Base-by-base conservation (phyloP, 1,140 invertebrate species). In the Drosophila tristis region DNA sequence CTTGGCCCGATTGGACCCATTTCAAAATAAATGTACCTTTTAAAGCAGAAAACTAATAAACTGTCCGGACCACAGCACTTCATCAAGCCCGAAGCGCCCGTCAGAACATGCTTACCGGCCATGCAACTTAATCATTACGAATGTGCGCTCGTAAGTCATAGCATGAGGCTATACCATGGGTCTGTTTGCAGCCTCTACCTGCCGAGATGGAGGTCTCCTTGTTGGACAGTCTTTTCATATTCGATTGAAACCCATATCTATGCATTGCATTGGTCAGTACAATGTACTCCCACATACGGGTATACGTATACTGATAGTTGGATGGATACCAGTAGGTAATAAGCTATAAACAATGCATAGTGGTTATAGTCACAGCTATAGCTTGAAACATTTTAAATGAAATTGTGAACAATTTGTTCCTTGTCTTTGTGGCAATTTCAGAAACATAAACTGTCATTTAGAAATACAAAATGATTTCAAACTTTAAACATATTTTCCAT, bases 81-180 rank as follows among this genome's bases (percentile, higher is more conserved):
- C 57, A 61, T 71, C 48, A 53, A 29, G 44, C 43, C 16, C 23
- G 49, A 20, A 47, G 53, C 20, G 11, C 35, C 73, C 68, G 71
- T 67, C 63, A 45, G 35, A 29, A 23, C 20, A 45, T 63, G 59
- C 47, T 54, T 68, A 70, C 70, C 67, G 54, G 45, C 23, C 53
- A 70, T 63, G 80, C 65, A 84, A 84, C 78, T 55, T 72, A 79
- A 85, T 84, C 75, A 65, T 85, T 85, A 84, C 65, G 58, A 85
- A 84, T 84, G 72, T 85, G 49, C 50, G 65, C 44, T 74, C 54
- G 47, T 85, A 62, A 85, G 57, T 84, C 62, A 85, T 62, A 43
- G 48, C 61, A 31, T 56, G 61, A n/a, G 13, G 5, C 7, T 15
- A 4, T 35, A 0, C 9, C 4, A 25, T 25, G 23, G 23, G 11